Percentiles rank a stretch among this genome's conserved stretches.
Evolutionary conservation across 2,113 vertebrate genomes (phyloP).

Genomic region (Bos indicus): DNA sequence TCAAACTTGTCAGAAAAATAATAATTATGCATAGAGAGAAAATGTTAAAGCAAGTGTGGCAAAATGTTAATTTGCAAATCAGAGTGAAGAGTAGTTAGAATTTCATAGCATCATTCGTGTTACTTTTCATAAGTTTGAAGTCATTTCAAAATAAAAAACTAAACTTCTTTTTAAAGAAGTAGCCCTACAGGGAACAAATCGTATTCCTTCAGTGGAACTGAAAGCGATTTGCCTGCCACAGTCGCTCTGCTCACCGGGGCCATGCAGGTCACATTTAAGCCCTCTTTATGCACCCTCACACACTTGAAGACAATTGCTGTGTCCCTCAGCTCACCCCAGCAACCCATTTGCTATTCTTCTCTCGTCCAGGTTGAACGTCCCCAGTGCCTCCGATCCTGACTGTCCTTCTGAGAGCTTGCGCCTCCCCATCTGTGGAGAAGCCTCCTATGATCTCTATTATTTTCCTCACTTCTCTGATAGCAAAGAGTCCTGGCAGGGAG

Average conservation of each 20-base stretch:
- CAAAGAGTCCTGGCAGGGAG: neutral
- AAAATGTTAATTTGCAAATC: neutral
- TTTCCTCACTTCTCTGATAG: neutral
- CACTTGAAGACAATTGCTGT: accelerated
- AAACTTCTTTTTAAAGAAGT: neutral
- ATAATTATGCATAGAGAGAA: neutral
- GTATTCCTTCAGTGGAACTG: neutral
- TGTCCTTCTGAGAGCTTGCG: neutral
- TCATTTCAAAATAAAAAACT: neutral
- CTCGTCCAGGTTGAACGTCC: neutral
- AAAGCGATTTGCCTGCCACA: no score
- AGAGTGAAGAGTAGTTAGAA: neutral
- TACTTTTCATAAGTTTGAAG: neutral
- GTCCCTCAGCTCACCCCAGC: neutral
- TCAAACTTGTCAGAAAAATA: conserved; percentile 7
- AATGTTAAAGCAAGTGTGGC: neutral
- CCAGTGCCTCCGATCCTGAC: neutral
- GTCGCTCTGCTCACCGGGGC: neutral
- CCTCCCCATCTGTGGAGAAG: neutral
- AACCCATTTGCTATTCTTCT: neutral
- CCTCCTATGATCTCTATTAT: neutral
- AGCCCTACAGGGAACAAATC: neutral
- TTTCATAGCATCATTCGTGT: neutral
- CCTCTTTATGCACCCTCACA: neutral
- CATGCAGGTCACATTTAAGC: accelerated